Conservation (phyloP, 2,888 invertebrate genomes). For the Oscheius sp. region DNA sequence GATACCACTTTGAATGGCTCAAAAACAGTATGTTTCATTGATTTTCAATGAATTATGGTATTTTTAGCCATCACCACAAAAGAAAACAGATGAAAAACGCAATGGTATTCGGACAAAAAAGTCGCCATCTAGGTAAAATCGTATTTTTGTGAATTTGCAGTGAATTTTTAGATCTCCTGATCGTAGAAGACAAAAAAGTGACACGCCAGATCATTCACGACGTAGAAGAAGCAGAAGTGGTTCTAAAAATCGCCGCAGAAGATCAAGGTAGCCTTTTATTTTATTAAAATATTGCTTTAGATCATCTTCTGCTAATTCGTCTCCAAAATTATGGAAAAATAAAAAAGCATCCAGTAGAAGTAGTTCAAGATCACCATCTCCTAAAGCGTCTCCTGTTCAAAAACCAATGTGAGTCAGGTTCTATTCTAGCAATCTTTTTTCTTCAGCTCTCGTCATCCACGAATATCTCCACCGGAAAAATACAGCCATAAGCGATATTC, state of each 20-base stretch:
- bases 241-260: not conserved
- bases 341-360: conserved; percentile 1
- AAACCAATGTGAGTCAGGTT: not conserved
- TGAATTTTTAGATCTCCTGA: too few species aligned
- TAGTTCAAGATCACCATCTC: not conserved
- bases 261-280: not conserved
- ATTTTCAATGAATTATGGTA: not conserved
- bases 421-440: not conserved
- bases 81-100: not conserved
- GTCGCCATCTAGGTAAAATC: not conserved
- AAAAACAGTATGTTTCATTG: not conserved
- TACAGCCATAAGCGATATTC: not conserved
- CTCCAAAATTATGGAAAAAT: conserved; percentile 34
- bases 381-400: not conserved
- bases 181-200: too few species aligned
- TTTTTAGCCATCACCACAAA: not conserved
- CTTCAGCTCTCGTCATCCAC: not conserved
- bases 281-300: not conserved
- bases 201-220: not conserved
- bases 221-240: not conserved
- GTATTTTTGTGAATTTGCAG: too few species aligned
- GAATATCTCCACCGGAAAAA: conserved; percentile 7
- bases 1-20: not conserved
- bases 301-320: conserved; percentile 22
- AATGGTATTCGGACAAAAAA: not conserved